Evolutionary conservation across 2,888 invertebrate species (phyloP).

Genomic region (Pristionchus japonicus): DNA sequence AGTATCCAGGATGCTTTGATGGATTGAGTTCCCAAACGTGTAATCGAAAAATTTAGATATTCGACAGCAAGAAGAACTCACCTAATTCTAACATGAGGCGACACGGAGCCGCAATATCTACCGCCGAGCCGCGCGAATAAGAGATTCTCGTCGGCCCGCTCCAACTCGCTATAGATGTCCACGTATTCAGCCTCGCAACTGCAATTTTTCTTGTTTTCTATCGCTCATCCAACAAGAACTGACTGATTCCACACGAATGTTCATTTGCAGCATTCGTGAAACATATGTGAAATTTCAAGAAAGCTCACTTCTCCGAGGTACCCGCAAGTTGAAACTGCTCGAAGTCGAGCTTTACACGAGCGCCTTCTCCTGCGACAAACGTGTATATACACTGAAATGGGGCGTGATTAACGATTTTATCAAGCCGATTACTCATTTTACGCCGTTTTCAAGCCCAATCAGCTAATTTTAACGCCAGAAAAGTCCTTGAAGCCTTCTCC

Average conservation of each 20-base stretch:
- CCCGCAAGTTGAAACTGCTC: conserved; percentile 77
- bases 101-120: conserved; percentile 77
- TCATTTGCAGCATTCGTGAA: not conserved
- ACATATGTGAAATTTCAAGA: not conserved
- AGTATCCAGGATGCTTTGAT: too few species aligned
- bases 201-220: too few species aligned
- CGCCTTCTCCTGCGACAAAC: conserved; percentile 76
- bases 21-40: too few species aligned
- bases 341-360: conserved; percentile 77
- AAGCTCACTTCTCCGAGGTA: conserved; percentile 76
- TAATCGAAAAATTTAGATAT: too few species aligned
- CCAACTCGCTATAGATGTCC: conserved; percentile 77
- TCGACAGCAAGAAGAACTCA: conserved; percentile 43
- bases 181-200: conserved; percentile 78
- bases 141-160: conserved; percentile 74
- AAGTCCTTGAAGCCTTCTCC: not conserved
- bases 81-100: conserved; percentile 76
- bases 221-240: too few species aligned
- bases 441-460: not conserved
- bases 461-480: too few species aligned
- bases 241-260: too few species aligned
- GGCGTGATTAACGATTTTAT: not conserved
- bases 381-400: conserved; percentile 76
- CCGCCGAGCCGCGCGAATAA: conserved; percentile 76
- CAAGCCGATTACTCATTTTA: not conserved